Percentiles rank a stretch among this genome's conserved stretches.
These are phyloP conservation scores for Silurus meridionalis DNA, from an alignment of 2,113 vertebrate species.

Conservation along the genomic window DNA sequence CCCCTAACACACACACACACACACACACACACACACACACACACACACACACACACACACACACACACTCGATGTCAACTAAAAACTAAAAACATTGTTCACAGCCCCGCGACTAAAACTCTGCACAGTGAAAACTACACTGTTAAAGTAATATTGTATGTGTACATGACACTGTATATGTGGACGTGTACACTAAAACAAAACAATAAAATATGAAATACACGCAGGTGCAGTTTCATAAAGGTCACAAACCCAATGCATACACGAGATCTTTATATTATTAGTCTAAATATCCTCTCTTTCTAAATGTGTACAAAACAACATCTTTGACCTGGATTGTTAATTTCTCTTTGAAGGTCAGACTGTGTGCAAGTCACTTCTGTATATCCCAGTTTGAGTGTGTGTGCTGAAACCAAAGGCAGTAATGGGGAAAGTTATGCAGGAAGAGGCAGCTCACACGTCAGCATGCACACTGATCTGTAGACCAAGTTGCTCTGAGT, in stretches of 20 bases:
- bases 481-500: not conserved
- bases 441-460: not conserved
- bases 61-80: not conserved
- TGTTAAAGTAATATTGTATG: not conserved
- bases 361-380: not conserved
- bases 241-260: slow-evolving; percentile 6
- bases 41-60: not conserved
- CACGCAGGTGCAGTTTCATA: not conserved
- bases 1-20: not conserved
- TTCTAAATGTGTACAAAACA: slow-evolving; percentile 42
- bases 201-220: not conserved
- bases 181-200: not conserved
- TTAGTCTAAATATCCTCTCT: slow-evolving; percentile 28
- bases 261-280: not conserved
- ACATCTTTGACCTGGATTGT: not conserved
- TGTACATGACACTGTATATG: not conserved
- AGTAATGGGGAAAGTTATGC: not conserved
- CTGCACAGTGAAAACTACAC: not conserved
- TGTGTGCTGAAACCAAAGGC: slow-evolving; percentile 7
- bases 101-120: no score
- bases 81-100: not conserved
- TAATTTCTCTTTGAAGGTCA: not conserved
- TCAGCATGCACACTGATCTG: not conserved
- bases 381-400: not conserved
- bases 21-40: not conserved